Evolutionary conservation across 2,113 vertebrate genomes (phyloP).

Genomic region (Bufo bufo): DNA sequence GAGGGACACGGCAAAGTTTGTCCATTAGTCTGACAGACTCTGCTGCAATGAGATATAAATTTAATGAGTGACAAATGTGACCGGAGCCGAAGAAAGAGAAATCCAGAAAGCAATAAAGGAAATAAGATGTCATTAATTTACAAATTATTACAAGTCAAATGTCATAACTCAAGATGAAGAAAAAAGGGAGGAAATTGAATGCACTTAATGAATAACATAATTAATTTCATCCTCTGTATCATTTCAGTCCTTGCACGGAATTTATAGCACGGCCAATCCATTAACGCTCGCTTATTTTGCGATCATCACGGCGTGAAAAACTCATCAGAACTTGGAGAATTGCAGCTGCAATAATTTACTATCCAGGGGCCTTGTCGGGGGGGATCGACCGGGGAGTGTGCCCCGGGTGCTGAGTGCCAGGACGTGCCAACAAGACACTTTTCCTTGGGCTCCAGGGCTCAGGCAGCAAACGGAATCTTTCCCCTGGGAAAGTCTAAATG

Average conservation of each 20-base stretch:
- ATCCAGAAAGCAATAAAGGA: slow-evolving; percentile 25
- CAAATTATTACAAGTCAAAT: slow-evolving; percentile 45
- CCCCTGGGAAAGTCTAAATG: too few species aligned
- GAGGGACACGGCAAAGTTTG: background rate
- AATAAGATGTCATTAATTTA: slow-evolving; percentile 42
- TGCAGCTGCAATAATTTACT: background rate
- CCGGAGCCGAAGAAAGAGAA: background rate
- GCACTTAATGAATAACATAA: slow-evolving; percentile 41
- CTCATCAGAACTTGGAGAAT: background rate
- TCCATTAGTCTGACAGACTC: background rate
- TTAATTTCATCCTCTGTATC: slow-evolving; percentile 40
- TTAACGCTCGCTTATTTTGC: slow-evolving; percentile 9
- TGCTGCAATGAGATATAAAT: slow-evolving; percentile 20
- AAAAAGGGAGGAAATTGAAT: slow-evolving; percentile 16
- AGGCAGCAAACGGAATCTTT: too few species aligned
- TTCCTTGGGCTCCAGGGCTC: too few species aligned
- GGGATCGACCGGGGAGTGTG: too few species aligned
- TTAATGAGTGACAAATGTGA: slow-evolving; percentile 29
- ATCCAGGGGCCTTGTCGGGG: too few species aligned
- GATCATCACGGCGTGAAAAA: slow-evolving; percentile 17
- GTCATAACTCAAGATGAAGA: slow-evolving; percentile 34
- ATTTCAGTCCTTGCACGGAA: background rate
- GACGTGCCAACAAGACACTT: too few species aligned
- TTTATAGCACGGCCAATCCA: slow-evolving; percentile 15
- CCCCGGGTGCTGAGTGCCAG: too few species aligned